Conservation (phyloP, 2,113 vertebrate genomes). For the Mixornis gularis region DNA sequence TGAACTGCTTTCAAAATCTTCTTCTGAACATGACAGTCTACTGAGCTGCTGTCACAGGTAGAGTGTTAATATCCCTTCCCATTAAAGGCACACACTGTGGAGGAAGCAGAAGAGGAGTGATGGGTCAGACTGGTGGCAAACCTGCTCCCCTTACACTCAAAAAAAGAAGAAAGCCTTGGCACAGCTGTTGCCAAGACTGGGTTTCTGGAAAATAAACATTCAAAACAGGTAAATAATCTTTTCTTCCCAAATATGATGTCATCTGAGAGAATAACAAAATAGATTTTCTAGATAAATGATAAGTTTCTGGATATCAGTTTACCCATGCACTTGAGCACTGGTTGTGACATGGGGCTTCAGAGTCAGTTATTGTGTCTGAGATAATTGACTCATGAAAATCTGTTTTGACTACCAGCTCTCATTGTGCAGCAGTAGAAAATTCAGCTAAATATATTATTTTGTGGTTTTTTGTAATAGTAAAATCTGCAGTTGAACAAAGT, state of each 20-base stretch:
- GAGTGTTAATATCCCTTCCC: slow-evolving; percentile 12
- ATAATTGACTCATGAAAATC: neutral
- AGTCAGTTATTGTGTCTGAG: neutral
- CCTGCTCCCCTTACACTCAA: neutral
- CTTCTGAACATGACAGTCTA: slow-evolving; percentile 55
- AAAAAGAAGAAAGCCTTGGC: neutral
- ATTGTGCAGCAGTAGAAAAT: neutral
- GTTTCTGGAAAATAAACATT: neutral
- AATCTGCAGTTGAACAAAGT: neutral
- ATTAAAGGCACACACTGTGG: neutral
- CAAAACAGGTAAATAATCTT: neutral
- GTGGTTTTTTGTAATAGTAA: neutral
- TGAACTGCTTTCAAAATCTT: slow-evolving; percentile 31
- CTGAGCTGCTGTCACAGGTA: slow-evolving; percentile 26
- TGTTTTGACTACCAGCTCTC: neutral
- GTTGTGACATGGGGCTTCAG: neutral
- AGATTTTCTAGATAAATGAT: neutral
- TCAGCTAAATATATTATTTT: neutral
- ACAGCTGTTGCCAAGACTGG: neutral
- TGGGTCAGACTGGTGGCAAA: neutral
- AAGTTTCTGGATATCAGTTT: neutral
- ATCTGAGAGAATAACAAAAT: neutral
- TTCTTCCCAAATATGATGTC: neutral
- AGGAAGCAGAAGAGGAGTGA: neutral
- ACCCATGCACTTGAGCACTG: neutral